Evolutionary conservation across 2,113 vertebrate genomes (phyloP).

Genomic region (Hassar affinis): DNA sequence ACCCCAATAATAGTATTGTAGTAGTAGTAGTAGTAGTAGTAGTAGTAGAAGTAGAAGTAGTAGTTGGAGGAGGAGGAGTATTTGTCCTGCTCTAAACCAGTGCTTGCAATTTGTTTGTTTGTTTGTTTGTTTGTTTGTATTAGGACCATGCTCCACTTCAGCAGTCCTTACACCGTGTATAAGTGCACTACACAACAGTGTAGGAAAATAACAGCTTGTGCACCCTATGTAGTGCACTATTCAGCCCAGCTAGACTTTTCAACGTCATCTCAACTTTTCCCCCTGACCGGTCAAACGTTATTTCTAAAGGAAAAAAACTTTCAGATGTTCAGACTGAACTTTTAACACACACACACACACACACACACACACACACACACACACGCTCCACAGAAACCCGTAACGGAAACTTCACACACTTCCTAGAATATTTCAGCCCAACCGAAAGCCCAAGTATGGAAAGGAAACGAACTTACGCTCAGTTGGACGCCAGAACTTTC

Average conservation of each 20-base stretch:
- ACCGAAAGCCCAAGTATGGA: neutral
- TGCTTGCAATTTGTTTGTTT: neutral
- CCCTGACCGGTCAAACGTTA: neutral
- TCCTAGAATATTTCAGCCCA: neutral
- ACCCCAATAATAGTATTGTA: no score
- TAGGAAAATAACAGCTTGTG: neutral
- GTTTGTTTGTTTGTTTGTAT: neutral
- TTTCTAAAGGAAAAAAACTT: neutral
- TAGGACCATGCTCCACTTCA: neutral
- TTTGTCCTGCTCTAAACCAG: neutral
- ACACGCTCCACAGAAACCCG: neutral
- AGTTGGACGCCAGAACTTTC: neutral
- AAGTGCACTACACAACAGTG: neutral
- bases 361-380: neutral
- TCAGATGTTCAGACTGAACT: neutral
- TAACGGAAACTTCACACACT: neutral
- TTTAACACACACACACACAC: neutral
- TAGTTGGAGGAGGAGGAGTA: neutral
- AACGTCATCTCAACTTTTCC: neutral
- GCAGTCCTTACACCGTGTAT: neutral
- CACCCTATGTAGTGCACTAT: neutral
- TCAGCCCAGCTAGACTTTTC: neutral
- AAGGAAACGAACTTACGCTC: constrained; percentile 12
- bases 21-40: no score
- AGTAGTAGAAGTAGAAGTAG: neutral